Conservation (phyloP, 2,888 invertebrate species). For the Drosophila paucipuncta region DNA sequence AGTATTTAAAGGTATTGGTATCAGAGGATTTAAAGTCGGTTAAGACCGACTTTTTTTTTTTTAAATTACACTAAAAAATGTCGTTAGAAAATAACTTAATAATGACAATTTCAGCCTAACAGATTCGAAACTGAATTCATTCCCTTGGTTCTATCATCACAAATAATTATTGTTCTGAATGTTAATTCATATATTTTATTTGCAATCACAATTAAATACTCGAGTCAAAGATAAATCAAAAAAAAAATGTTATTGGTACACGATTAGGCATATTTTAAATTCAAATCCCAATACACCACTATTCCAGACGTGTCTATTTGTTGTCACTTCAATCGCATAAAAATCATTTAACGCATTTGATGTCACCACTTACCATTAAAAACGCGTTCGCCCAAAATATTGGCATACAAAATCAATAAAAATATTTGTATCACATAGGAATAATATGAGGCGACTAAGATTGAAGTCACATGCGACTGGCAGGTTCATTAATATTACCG, state of each 20-base stretch:
- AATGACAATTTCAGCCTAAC: neutral
- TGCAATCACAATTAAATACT: neutral
- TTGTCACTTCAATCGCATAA: conserved; percentile 59
- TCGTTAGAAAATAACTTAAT: neutral
- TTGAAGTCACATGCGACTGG: conserved; percentile 36
- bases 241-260: neutral
- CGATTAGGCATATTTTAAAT: too few relatives aligned
- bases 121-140: neutral
- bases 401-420: conserved; percentile 45
- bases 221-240: neutral
- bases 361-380: conserved; percentile 58
- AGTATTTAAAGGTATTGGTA: too few relatives aligned
- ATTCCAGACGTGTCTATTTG: neutral
- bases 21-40: too few relatives aligned
- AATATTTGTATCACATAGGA: conserved; percentile 12
- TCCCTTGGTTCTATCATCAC: neutral
- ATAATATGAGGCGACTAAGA: conserved; percentile 38
- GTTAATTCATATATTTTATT: neutral
- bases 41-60: too few relatives aligned
- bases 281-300: neutral
- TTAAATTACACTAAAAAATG: neutral
- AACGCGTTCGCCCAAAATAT: conserved; percentile 28
- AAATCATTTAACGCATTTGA: conserved; percentile 57
- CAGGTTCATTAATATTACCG: conserved; percentile 8
- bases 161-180: too few relatives aligned